phyloP scores from a whole-genome alignment of 2,888 invertebrate species.

The Cerceris rybyensis region DNA sequence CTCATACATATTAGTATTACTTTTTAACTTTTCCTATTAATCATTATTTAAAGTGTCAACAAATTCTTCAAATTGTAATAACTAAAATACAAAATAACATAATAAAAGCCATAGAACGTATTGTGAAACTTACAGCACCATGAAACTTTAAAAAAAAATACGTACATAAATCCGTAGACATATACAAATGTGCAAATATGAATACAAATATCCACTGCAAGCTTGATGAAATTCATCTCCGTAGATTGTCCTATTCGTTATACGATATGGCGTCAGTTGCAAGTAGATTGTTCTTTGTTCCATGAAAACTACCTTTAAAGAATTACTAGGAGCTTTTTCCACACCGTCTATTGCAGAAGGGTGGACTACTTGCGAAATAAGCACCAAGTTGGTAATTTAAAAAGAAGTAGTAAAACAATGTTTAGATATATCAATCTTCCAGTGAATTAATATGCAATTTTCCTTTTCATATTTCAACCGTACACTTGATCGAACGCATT shows the following conservation, averaged over 20 bases:
- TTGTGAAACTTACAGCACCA: no score
- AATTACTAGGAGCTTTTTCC: slow-evolving; percentile 6
- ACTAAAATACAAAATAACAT: no score
- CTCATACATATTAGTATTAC: no score
- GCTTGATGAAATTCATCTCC: not conserved
- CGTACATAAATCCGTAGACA: not conserved
- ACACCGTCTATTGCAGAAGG: no score
- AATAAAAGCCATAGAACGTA: no score
- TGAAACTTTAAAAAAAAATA: not conserved
- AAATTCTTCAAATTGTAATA: no score
- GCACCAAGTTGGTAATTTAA: not conserved
- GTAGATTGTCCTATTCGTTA: not conserved
- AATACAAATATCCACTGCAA: not conserved
- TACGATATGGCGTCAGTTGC: not conserved
- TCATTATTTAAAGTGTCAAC: no score
- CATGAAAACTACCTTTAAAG: slow-evolving; percentile 7
- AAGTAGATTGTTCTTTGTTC: not conserved
- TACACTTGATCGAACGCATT: slow-evolving; percentile 14
- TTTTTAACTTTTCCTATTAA: no score
- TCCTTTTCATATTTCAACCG: slow-evolving; percentile 16
- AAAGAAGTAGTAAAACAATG: slow-evolving; percentile 34
- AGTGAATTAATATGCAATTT: slow-evolving; percentile 47
- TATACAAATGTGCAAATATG: not conserved
- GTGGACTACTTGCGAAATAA: not conserved
- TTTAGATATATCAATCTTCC: slow-evolving; percentile 37